Base-by-base conservation (phyloP, 2,888 invertebrate species). In the Aspidiotus rigidus region DNA sequence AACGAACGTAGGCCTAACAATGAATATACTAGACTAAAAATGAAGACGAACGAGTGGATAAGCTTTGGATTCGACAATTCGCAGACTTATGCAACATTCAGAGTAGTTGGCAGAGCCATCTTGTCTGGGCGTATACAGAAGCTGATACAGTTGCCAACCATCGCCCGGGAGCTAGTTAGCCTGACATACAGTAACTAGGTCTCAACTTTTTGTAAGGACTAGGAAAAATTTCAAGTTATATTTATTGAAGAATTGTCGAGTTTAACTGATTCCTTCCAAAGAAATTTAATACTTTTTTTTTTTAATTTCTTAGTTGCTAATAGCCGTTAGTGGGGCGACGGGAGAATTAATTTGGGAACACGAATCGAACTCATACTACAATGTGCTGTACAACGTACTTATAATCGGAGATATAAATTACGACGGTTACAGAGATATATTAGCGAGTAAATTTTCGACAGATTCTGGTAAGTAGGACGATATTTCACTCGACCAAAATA, bases 381-480 rank as follows among this genome's bases (percentile, higher is more conserved):
- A 16, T 75, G 83, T 86, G 75, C 79, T 87, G 2, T 89, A 87
- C 75, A 85, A 88, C 40, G 86, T 86, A 0, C 87, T 86, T 75
- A 84, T 84, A 73, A 81, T 89, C 39, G 79, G 82, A 6, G 90
- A 91, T 78, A 78, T 87, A 69, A 83, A 88, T 75, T 82, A 81
- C 9, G 91, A 90, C 77, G 83, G 82, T 7, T 77, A 86, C 63
- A 81, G 83, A 1, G 90, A 91, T 76, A 79, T 90, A 40, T 77
- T 90, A 55, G 84, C 86, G 0, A 83, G 87, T 0, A 88, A 89
- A 76, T 82, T 85, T 0, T 71, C 72, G n/a, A 72, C 72, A 53
- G 81, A 82, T 75, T 79, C 81, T 16, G 81, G 81, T 75, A 76
- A 76, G 28, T 28, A 28, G 28, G 5, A 5, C 28, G 28, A 28